Conservation (phyloP, 2,113 vertebrate species). For the Entomyzon cyanotis region DNA sequence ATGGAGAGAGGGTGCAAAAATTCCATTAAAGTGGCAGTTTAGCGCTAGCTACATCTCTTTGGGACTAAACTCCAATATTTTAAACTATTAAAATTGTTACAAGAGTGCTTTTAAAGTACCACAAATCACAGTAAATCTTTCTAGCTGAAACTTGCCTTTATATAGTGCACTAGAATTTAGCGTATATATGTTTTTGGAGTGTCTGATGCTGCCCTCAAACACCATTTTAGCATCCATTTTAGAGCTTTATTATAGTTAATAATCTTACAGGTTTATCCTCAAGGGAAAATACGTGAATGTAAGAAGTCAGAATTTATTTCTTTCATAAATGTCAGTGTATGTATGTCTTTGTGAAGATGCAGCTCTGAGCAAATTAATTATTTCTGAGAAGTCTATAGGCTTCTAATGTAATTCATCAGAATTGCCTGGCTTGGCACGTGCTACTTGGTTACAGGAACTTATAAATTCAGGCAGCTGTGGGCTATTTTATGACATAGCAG, state of each 20-base stretch:
- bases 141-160: slow-evolving; percentile 45
- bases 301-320: slow-evolving; percentile 28
- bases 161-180: slow-evolving; percentile 14
- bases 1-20: slow-evolving; percentile 36
- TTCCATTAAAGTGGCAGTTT: slow-evolving; percentile 57
- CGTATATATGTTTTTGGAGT: slow-evolving; percentile 16
- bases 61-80: slow-evolving; percentile 43
- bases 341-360: neutral
- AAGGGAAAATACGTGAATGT: neutral
- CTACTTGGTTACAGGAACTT: neutral
- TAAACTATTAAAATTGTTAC: slow-evolving; percentile 61
- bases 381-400: neutral
- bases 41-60: slow-evolving; percentile 23
- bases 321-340: neutral
- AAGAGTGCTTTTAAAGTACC: slow-evolving; percentile 44
- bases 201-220: slow-evolving; percentile 32
- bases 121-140: slow-evolving; percentile 50
- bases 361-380: neutral
- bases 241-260: slow-evolving; percentile 37
- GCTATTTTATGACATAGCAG: slow-evolving; percentile 7
- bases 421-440: neutral
- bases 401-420: neutral
- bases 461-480: neutral
- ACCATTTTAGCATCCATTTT: slow-evolving; percentile 28
- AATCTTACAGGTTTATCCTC: slow-evolving; percentile 6